Evolutionary conservation across 2,888 invertebrate genomes (phyloP).

Genomic region (Phragmatobia fuliginosa): DNA sequence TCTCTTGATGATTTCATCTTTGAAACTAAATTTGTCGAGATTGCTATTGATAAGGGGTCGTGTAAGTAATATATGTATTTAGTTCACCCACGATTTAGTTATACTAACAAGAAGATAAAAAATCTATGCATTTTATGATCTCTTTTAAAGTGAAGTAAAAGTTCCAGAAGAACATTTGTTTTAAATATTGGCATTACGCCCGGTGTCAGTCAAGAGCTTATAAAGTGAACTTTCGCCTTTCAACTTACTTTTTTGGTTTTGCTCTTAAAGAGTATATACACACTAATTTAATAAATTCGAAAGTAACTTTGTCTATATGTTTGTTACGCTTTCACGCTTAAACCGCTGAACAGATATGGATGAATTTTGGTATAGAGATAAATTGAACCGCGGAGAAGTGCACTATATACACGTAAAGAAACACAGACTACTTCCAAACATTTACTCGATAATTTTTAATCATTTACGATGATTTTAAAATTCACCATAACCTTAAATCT

Average conservation of each 20-base stretch:
- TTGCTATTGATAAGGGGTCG: not conserved
- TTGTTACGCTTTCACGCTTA: no score
- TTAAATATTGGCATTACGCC: not conserved
- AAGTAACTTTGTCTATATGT: no score
- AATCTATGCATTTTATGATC: not conserved
- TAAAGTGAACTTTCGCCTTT: not conserved
- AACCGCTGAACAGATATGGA: no score
- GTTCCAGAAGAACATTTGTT: not conserved
- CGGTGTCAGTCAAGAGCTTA: not conserved
- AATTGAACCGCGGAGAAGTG: no score
- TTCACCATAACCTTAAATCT: constrained; percentile 36
- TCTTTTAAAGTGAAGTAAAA: not conserved
- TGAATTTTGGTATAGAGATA: no score
- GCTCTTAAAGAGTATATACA: not conserved
- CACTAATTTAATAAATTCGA: no score
- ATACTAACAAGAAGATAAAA: not conserved
- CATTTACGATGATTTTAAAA: constrained; percentile 19
- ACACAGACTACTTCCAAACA: not conserved
- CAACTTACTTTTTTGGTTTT: not conserved
- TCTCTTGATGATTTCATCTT: not conserved
- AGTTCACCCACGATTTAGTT: not conserved
- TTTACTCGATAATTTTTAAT: not conserved
- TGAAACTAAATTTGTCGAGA: not conserved
- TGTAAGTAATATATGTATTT: not conserved
- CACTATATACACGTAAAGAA: not conserved